Conservation (phyloP, 2,888 invertebrate species). For the Hipparchia sbordonii region DNA sequence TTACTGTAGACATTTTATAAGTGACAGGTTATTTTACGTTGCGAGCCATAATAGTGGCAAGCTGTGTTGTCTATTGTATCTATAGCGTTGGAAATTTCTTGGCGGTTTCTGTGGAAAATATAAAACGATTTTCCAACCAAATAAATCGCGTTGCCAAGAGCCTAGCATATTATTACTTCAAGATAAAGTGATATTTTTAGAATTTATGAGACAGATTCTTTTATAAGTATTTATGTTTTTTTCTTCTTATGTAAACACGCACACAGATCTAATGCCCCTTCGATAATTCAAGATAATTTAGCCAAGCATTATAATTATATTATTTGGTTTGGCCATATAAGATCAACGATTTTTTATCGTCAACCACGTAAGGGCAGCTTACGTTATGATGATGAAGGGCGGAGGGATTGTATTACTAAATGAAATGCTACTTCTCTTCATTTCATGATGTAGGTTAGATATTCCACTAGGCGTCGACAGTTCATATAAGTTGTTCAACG, state of each 20-base stretch:
- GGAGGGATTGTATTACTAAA: too few relatives aligned
- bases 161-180: slow-evolving; percentile 1
- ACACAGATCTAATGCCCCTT: background rate
- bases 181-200: slow-evolving; percentile 12
- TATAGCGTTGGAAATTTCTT: background rate
- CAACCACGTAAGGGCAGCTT: too few relatives aligned
- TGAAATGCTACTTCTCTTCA: too few relatives aligned
- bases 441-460: too few relatives aligned
- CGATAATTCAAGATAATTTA: too few relatives aligned
- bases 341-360: too few relatives aligned
- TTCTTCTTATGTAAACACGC: background rate
- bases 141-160: slow-evolving; percentile 10
- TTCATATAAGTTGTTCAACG: too few relatives aligned
- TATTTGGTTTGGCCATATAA: too few relatives aligned
- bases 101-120: background rate
- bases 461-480: too few relatives aligned
- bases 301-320: too few relatives aligned
- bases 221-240: background rate
- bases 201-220: background rate
- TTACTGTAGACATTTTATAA: slow-evolving; percentile 34
- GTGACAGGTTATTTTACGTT: slow-evolving; percentile 32
- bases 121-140: slow-evolving; percentile 11
- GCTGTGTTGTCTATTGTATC: background rate
- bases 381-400: too few relatives aligned
- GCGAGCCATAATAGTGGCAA: slow-evolving; percentile 15